Conservation (phyloP, 2,113 vertebrate genomes). For the Sceloporus tristichus region DNA sequence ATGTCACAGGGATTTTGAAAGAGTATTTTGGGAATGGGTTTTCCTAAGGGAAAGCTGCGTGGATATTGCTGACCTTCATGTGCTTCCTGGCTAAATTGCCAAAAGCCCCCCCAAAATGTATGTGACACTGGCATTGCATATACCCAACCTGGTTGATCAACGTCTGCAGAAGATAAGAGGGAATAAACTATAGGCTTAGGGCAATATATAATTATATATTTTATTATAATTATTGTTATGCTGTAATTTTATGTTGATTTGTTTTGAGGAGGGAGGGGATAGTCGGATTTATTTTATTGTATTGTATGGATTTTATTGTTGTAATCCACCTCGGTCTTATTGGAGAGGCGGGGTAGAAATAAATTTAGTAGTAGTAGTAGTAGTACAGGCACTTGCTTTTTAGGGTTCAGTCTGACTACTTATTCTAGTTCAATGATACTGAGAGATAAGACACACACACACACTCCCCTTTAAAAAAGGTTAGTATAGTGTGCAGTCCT, state of each 20-base stretch:
- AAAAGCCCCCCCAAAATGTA: not conserved
- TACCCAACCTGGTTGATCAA: not conserved
- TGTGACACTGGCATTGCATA: not conserved
- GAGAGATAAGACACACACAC: conserved; percentile 18
- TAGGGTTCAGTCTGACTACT: conserved; percentile 2
- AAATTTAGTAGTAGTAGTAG: no score
- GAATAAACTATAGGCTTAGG: not conserved
- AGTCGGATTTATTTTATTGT: no score
- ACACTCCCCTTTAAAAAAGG: not conserved
- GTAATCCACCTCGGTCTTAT: no score
- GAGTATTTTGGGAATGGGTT: conserved; percentile 46
- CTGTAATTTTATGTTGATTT: no score
- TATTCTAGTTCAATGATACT: conserved; percentile 48
- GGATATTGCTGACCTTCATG: conserved; percentile 5
- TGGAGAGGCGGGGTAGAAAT: no score
- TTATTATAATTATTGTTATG: no score
- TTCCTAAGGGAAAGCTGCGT: conserved; percentile 15
- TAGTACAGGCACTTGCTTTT: not conserved
- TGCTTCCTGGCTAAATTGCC: conserved; percentile 18
- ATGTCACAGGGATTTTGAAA: conserved; percentile 51
- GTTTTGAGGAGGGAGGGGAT: no score
- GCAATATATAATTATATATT: not conserved
- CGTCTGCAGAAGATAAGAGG: not conserved
- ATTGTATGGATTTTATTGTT: no score
- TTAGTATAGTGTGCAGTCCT: no score